Evolutionary conservation across 2,888 invertebrate genomes (phyloP), one percentile per base, ranked within the genome.

Genomic region (Plemyria rubiginata): DNA sequence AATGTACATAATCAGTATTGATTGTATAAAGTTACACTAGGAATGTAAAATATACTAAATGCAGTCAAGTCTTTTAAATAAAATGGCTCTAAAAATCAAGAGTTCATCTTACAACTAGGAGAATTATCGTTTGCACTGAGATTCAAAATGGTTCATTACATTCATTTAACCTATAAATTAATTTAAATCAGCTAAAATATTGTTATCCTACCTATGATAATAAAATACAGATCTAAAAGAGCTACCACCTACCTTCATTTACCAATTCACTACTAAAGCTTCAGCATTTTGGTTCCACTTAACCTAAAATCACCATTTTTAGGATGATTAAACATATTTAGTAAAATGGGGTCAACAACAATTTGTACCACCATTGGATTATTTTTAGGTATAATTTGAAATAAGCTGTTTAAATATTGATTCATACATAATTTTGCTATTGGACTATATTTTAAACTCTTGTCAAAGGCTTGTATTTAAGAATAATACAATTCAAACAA

Each of bases 21-120:
- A 49, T 59, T 54, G 6, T 58, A 46, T 40, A 58, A 77, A 77
- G 74, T 60, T 71, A 66, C 68, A 48, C 57, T 70, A 73, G 73
- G 49, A 58, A 53, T 70, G 72, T 62, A 68, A 60, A 66, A 67
- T 67, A 45, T 62, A 73, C 71, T 85, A 87, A 88, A 87, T 88
- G 87, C 87, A 74, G 72, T 76, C 66, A 74, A 83, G 81, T 84
- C 81, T 84, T 84, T 76, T 66, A 65, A 68, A 72, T 60, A 70
- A 71, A 78, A 79, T 76, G 73, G 78, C 77, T 69, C 66, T 57
- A 51, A 59, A n/a, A 72, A 70, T 50, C 58, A 58, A 61, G 41
- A 51, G 59, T 58, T 60, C 22, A 28, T 59, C 58, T 64, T 60
- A 61, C 11, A 59, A 55, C 71, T 76, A 74, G 64, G 53, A 60